Conservation (phyloP, 2,888 invertebrate species). For the Clitarchus hookeri region DNA sequence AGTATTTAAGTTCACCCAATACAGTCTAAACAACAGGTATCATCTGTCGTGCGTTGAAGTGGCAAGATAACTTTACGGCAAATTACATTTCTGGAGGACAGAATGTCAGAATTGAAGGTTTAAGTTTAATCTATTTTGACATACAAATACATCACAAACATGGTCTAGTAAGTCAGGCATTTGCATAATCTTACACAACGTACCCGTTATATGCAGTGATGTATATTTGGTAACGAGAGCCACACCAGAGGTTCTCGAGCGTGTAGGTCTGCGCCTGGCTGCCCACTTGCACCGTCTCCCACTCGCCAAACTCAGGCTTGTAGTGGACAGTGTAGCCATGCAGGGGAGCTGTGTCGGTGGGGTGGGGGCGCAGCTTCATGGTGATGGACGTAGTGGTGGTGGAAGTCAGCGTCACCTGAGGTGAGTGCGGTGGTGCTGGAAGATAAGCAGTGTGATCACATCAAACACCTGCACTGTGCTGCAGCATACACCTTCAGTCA, state of each 20-base stretch:
- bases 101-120: no score
- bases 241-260: conserved; percentile 86
- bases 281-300: conserved; percentile 84
- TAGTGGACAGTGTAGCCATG: conserved; percentile 91
- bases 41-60: no score
- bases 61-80: no score
- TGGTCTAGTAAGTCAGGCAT: no score
- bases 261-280: conserved; percentile 81
- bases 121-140: no score
- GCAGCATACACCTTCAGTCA: no score
- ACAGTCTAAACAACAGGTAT: no score
- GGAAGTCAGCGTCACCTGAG: conserved; percentile 73
- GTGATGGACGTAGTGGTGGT: conserved; percentile 76
- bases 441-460: conserved; percentile 33
- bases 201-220: conserved; percentile 92
- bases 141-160: no score
- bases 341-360: conserved; percentile 82
- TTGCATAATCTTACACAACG: conserved; percentile 42
- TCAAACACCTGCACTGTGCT: no score
- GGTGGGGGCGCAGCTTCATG: conserved; percentile 72
- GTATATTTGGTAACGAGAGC: conserved; percentile 91
- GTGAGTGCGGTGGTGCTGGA: conserved; percentile 74
- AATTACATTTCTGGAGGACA: no score
- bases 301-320: conserved; percentile 93
- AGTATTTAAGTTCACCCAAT: no score